Evolutionary conservation across 2,113 vertebrate species (phyloP).

Genomic region (Aleadryas rufinucha): DNA sequence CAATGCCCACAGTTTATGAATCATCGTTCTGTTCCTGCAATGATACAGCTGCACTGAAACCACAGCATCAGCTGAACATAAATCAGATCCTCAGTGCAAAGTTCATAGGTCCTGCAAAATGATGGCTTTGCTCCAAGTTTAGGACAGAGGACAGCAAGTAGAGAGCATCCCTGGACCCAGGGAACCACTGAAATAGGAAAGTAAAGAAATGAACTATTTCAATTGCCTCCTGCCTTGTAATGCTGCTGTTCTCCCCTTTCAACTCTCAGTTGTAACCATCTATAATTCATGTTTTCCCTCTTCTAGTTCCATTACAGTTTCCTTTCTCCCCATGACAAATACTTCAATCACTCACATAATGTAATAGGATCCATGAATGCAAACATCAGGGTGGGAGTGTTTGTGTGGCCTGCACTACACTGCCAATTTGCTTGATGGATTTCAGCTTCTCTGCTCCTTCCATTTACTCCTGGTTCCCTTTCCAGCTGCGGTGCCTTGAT

Average conservation of each 20-base stretch:
- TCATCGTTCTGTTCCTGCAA: rapidly evolving
- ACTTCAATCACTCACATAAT: background rate
- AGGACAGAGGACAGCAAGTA: background rate
- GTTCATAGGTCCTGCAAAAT: background rate
- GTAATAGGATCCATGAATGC: background rate
- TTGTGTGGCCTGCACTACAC: background rate
- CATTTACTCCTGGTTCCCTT: background rate
- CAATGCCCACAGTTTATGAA: background rate
- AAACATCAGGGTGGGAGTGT: background rate
- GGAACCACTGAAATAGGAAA: background rate
- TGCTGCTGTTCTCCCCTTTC: background rate
- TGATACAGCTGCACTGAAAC: background rate
- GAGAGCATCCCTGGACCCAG: background rate
- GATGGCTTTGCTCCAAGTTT: background rate
- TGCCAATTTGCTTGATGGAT: background rate
- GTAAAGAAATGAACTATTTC: background rate
- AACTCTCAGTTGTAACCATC: background rate
- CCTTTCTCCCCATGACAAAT: background rate
- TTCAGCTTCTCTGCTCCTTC: background rate
- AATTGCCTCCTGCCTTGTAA: background rate
- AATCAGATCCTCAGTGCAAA: background rate
- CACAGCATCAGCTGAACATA: background rate
- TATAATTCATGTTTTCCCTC: conserved; percentile 8
- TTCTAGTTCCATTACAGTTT: conserved; percentile 22
- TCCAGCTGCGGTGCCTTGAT: background rate